phyloP scores from a whole-genome alignment of 2,797 vertebrate genomes.

The Trachurus trachurus region DNA sequence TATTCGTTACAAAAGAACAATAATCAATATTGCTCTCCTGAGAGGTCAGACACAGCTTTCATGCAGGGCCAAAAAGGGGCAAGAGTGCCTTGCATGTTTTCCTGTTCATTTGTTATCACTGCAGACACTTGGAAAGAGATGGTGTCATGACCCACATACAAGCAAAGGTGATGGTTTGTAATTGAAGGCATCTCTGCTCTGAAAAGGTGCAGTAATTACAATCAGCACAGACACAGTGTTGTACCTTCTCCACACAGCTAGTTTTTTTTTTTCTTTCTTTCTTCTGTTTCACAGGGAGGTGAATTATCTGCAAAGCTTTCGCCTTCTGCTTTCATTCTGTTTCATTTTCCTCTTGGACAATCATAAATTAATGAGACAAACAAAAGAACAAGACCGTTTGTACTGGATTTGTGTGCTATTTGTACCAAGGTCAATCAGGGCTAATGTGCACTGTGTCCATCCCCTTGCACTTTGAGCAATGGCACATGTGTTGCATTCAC shows the following conservation, averaged over 20 bases:
- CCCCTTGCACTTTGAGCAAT: conserved; percentile 67
- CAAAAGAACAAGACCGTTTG: conserved; percentile 40
- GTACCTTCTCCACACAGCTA: background rate
- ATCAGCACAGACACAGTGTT: conserved; percentile 52
- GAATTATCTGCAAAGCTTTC: conserved; percentile 25
- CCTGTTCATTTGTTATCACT: conserved; percentile 52
- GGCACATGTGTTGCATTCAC: conserved; percentile 44
- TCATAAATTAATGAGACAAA: conserved; percentile 61
- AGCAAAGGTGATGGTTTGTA: conserved; percentile 61
- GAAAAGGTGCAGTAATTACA: conserved; percentile 75
- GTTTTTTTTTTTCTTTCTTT: background rate
- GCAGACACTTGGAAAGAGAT: conserved; percentile 53
- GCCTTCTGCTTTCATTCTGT: conserved; percentile 4
- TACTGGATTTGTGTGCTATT: conserved; percentile 48
- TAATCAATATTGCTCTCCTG: conserved; percentile 64
- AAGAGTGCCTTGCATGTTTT: conserved; percentile 46
- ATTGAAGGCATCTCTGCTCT: conserved; percentile 64
- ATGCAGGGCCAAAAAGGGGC: conserved; percentile 43
- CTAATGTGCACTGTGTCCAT: conserved; percentile 69
- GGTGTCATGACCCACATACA: conserved; percentile 56
- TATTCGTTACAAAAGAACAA: conserved; percentile 48
- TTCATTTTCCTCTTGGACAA: conserved; percentile 52
- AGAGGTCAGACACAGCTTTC: conserved; percentile 61
- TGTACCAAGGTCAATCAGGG: conserved; percentile 68
- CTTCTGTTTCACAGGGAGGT: conserved; percentile 8